Base-by-base conservation (phyloP, 2,888 invertebrate species). In the Scelioninae gen. 1 region DNA sequence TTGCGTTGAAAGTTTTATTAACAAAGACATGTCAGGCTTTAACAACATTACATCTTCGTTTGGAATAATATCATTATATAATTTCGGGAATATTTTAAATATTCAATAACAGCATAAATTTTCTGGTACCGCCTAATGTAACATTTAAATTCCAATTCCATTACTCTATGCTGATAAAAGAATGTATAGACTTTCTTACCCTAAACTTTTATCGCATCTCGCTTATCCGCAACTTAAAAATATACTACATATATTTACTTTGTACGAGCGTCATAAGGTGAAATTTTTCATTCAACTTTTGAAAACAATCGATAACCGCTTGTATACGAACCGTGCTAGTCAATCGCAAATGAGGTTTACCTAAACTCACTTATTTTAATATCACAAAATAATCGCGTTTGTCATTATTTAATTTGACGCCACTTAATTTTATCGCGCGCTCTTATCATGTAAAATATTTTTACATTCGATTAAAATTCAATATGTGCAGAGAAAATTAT, bases 21-120 rank as follows among this genome's bases (percentile, higher is more conserved):
- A 74, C 55, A 71, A 76, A 76, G 68, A 76, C 76, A 68, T 68
- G 60, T 76, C 68, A 68, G 76, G 76, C 76, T 43, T 76, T 38
- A 66, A 66, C 68, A 76, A 76, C 60, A 68, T 76, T 76, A 76
- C 68, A 76, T 68, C 60, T 51, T 60, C 45, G 8, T 45, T 47
- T 65, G 23, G 56, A 65, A 63, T 65, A 74, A 74, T 55, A 74
- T 11, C 63, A 63, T 68, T 75, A 68, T 23, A 23, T 45, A 75
- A 65, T 66, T 66, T 68, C 15, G 32, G 13, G 68, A 76, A 76
- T 76, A 76, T 75, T 76, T 51, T 40, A 16, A 76, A 76, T 75
- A 66, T 75, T 65, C 75, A 38, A 9, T 66, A 76, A 76, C 68
- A 76, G 66, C 43, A 10, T 47, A 51, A 56, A 47, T 55, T 66